These are phyloP conservation scores for Gavia stellata DNA, from an alignment of 2,113 vertebrate species.

Conservation along the genomic window DNA sequence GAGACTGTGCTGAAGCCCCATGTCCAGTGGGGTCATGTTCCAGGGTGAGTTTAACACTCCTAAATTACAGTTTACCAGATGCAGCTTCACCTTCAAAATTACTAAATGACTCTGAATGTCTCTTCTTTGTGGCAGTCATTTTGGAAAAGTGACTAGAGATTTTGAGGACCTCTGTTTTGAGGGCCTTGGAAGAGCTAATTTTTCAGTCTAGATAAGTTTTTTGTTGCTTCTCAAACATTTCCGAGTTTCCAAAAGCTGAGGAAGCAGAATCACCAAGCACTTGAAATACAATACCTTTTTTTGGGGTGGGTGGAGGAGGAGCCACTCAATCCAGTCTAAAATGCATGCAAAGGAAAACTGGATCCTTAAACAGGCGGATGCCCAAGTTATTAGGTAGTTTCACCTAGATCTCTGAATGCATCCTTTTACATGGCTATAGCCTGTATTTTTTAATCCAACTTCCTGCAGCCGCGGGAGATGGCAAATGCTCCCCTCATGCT, in stretches of 20 bases:
- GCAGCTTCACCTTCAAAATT: neutral
- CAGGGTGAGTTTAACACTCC: neutral
- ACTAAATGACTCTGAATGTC: neutral
- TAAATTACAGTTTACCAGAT: neutral
- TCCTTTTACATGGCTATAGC: neutral
- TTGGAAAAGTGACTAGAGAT: neutral
- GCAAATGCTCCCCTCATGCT: neutral
- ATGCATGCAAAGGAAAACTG: neutral
- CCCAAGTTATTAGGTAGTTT: neutral
- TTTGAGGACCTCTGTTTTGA: neutral
- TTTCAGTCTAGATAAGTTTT: neutral
- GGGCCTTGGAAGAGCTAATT: neutral
- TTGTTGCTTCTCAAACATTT: neutral
- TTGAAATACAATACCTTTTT: neutral
- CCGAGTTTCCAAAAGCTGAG: neutral
- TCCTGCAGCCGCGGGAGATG: neutral
- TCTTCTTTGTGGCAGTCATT: neutral
- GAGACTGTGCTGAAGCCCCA: neutral
- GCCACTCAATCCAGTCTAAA: neutral
- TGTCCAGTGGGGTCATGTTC: neutral
- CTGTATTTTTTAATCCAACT: neutral
- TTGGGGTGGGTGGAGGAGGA: fast-evolving
- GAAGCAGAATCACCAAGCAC: neutral
- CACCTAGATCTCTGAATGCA: neutral
- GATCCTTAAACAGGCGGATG: neutral